phyloP scores from a whole-genome alignment of 2,113 vertebrate species.

The Mesembrinibis cayennensis region DNA sequence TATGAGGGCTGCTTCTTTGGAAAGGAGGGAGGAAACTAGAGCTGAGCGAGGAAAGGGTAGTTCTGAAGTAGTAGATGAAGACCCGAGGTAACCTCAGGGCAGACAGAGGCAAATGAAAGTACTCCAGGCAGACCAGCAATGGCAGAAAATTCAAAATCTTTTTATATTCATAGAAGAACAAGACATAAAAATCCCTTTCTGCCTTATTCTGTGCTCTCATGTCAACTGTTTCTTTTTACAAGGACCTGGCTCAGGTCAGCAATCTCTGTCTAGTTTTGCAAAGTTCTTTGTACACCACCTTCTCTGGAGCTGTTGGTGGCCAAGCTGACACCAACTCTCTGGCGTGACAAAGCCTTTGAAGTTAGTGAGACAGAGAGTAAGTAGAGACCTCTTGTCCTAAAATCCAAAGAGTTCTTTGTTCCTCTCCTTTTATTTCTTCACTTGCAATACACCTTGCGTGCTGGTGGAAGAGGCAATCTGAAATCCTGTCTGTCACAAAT shows the following conservation, averaged over 20 bases:
- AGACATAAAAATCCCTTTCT: background rate
- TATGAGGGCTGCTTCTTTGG: background rate
- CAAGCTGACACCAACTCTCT: background rate
- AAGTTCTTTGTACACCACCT: rapidly evolving
- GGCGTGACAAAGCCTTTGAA: background rate
- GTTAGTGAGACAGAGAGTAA: background rate
- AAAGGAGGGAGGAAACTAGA: background rate
- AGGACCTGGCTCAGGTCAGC: background rate
- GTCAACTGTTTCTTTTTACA: background rate
- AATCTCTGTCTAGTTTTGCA: background rate
- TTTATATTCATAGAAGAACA: background rate
- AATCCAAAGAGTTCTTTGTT: background rate
- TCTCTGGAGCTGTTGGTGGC: background rate
- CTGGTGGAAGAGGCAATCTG: background rate
- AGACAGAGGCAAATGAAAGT: background rate
- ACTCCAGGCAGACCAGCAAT: background rate
- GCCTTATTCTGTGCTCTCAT: background rate
- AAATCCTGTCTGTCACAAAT: background rate
- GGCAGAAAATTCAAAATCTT: background rate
- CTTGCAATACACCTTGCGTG: background rate
- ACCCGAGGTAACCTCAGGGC: background rate
- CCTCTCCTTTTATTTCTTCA: background rate
- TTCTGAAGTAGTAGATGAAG: background rate
- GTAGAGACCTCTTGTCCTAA: background rate
- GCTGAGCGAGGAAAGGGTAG: background rate